Conservation (phyloP, 2,113 vertebrate genomes). For the Laterallus jamaicensis region DNA sequence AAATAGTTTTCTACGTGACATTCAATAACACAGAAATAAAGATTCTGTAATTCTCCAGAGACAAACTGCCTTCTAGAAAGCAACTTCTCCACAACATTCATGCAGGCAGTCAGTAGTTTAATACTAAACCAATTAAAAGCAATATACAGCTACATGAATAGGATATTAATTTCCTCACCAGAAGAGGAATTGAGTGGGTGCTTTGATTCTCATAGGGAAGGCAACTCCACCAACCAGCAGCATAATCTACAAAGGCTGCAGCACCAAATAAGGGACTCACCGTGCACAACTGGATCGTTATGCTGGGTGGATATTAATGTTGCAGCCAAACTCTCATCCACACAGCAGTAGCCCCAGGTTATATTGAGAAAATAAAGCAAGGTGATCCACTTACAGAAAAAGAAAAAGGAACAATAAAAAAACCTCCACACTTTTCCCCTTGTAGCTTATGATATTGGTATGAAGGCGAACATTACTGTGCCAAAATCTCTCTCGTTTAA, state of each 20-base stretch:
- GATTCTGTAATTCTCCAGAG: slow-evolving; percentile 18
- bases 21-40: slow-evolving; percentile 18
- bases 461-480: neutral
- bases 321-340: slow-evolving; percentile 7
- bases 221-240: neutral
- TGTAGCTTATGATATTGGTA: neutral
- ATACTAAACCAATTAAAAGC: slow-evolving; percentile 51
- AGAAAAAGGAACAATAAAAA: too few species aligned
- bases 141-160: slow-evolving; percentile 21
- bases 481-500: neutral
- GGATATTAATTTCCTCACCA: slow-evolving; percentile 31
- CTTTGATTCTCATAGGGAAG: slow-evolving; percentile 28
- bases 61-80: slow-evolving; percentile 22
- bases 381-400: neutral
- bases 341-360: neutral
- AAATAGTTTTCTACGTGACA: slow-evolving; percentile 2
- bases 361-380: slow-evolving; percentile 17
- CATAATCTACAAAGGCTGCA: slow-evolving; percentile 33
- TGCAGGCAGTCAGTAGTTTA: slow-evolving; percentile 11
- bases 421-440: neutral
- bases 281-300: neutral
- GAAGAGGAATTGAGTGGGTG: neutral
- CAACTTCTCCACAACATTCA: neutral
- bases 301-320: neutral
- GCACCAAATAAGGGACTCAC: slow-evolving; percentile 2